These are phyloP conservation scores for Austrofundulus limnaeus DNA, from an alignment of 2,113 vertebrate genomes.

Conservation along the genomic window DNA sequence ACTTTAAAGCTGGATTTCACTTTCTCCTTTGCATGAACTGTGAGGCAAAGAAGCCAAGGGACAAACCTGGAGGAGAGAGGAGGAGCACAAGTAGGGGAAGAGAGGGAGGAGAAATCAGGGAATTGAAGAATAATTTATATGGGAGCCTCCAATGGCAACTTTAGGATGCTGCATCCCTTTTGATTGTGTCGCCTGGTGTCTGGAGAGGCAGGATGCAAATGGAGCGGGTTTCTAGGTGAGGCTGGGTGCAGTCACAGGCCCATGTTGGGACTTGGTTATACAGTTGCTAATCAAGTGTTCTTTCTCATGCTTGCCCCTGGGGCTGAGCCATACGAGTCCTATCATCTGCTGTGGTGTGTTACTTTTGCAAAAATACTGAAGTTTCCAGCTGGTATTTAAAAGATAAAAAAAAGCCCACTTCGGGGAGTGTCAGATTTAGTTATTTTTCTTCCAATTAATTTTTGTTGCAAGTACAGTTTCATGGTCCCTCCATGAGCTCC, in stretches of 20 bases:
- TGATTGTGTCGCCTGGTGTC: slow-evolving; percentile 49
- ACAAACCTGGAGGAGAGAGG: slow-evolving; percentile 57
- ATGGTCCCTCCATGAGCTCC: slow-evolving; percentile 62
- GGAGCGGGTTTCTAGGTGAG: slow-evolving; percentile 67
- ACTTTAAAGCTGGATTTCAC: slow-evolving; percentile 61
- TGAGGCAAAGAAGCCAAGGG: slow-evolving; percentile 67
- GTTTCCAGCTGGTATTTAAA: slow-evolving; percentile 78
- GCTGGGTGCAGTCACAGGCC: slow-evolving; percentile 61
- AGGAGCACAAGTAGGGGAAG: slow-evolving; percentile 24
- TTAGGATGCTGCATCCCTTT: slow-evolving; percentile 56
- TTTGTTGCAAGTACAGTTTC: slow-evolving; percentile 64
- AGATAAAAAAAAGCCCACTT: slow-evolving; percentile 81
- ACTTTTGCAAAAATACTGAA: slow-evolving; percentile 71
- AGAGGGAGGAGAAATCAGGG: slow-evolving; percentile 28
- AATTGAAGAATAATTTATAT: slow-evolving; percentile 72
- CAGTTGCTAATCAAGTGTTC: slow-evolving; percentile 72
- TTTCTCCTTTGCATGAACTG: slow-evolving; percentile 71
- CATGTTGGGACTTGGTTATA: slow-evolving; percentile 64
- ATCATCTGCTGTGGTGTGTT: slow-evolving; percentile 74
- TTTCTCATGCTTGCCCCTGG: slow-evolving; percentile 71
- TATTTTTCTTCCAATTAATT: slow-evolving; percentile 75
- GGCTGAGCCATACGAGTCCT: slow-evolving; percentile 66
- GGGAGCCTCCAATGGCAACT: slow-evolving; percentile 60
- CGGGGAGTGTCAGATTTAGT: slow-evolving; percentile 74
- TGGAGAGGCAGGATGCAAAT: slow-evolving; percentile 74